These are phyloP conservation scores for Gymnorhina tibicen DNA, from an alignment of 2,113 vertebrate genomes.

Conservation along the genomic window DNA sequence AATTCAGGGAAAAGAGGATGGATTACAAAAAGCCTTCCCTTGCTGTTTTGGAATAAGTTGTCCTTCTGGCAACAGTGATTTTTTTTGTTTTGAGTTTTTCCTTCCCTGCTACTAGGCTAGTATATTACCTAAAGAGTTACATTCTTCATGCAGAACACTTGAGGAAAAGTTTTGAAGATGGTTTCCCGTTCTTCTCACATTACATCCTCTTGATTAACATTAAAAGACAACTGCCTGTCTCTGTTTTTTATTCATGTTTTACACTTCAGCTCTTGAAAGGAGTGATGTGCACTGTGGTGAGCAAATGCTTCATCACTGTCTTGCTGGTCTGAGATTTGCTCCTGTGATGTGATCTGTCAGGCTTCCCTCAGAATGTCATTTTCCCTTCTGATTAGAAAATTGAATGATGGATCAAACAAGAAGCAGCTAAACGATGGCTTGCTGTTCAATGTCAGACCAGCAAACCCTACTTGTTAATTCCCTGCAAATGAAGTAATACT, in stretches of 20 bases:
- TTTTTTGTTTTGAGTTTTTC: background rate
- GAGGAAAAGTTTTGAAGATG: background rate
- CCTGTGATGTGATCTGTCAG: background rate
- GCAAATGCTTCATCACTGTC: background rate
- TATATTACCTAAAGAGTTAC: background rate
- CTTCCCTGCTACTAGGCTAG: background rate
- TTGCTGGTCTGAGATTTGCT: background rate
- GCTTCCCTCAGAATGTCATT: background rate
- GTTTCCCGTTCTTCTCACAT: background rate
- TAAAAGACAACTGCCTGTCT: background rate
- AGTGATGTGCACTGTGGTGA: background rate
- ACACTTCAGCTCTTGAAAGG: background rate
- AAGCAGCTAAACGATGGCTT: background rate
- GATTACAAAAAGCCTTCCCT: background rate
- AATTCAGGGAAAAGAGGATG: background rate
- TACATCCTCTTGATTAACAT: constrained; percentile 10
- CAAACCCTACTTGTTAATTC: background rate
- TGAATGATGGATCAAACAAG: background rate
- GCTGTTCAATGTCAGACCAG: background rate
- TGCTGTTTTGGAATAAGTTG: background rate
- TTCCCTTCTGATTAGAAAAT: background rate
- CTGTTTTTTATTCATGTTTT: constrained; percentile 5
- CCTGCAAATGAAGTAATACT: background rate
- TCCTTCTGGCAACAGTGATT: background rate
- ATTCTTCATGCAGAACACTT: background rate